Evolutionary conservation across 1,140 invertebrate species (phyloP), one percentile per base, ranked within the genome.

Genomic region (Zaprionus taronus): DNA sequence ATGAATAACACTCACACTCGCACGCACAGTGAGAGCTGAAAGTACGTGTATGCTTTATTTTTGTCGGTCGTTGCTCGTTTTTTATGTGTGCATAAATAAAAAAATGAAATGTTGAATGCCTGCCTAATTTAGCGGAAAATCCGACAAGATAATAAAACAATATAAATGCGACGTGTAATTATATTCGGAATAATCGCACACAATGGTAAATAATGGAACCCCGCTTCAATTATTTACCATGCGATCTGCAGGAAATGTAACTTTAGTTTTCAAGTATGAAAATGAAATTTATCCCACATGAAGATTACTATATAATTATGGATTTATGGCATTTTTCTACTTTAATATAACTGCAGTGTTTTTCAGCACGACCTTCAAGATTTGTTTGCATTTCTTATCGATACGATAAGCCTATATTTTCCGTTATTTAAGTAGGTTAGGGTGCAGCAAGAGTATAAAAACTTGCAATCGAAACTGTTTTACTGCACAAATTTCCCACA

Each of bases 71-170:
- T 36, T 63, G 26, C 26, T 36, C 26, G 62, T 58, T 36, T 36
- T 55, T 65, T 14, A 38, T 60, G 44, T 17, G 34, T 41, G 20
- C 15, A 26, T 53, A 34, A 34, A 62, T 56, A 56, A 41, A 56
- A 36, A 55, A 41, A 14, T 41, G 60, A 56, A 74, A 70, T 70
- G 51, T 44, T 47, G 60, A 63, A 20, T 38, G 66, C 51, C 66
- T 44, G 60, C 51, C 72, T 70, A 75, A 75, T 75, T 75, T 70
- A 75, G 49, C 22, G 72, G 72, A 75, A 74, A 75, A 61, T 73
- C 20, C 14, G 34, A 57, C 36, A 34, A 51, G 47, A 36, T 67
- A 67, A 60, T 49, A n/a, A 28, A 17, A 47, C 12, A 47, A 47
- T 28, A 56, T 47, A 64, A 38, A 31, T 34, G 28, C 26, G 5